phyloP scores from a whole-genome alignment of 2,113 vertebrate genomes.

The Alouatta palliata region DNA sequence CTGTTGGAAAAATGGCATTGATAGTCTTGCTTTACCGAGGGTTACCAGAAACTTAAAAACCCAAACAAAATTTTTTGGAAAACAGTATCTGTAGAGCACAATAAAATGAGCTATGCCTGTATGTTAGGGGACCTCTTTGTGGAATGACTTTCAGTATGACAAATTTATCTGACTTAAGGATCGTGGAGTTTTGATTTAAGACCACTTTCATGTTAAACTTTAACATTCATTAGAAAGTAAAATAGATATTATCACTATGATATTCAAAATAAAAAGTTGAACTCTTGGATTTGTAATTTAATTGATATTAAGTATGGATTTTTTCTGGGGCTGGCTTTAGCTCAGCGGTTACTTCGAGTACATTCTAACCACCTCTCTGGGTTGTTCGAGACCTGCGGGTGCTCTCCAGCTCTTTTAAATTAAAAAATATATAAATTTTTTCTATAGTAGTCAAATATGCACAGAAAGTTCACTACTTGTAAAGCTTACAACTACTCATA shows the following conservation, averaged over 20 bases:
- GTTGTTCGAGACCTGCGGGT: no score
- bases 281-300: slow-evolving; percentile 41
- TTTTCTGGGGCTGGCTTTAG: no score
- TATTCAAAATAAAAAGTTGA: slow-evolving; percentile 40
- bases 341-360: no score
- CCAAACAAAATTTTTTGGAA: not conserved
- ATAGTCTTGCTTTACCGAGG: not conserved
- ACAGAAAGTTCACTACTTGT: slow-evolving; percentile 1
- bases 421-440: no score
- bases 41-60: not conserved
- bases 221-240: not conserved
- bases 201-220: slow-evolving; percentile 27
- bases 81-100: not conserved
- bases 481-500: slow-evolving; percentile 11
- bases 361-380: no score
- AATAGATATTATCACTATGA: not conserved
- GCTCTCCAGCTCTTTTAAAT: no score
- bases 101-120: not conserved
- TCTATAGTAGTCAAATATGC: not conserved
- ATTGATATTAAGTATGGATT: slow-evolving; percentile 38
- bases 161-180: not conserved
- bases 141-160: not conserved
- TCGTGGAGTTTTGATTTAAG: slow-evolving; percentile 4
- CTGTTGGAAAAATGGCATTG: not conserved
- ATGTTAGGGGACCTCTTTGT: not conserved